Conservation (phyloP, 2,888 invertebrate species). For the Lochmaea crataegi region DNA sequence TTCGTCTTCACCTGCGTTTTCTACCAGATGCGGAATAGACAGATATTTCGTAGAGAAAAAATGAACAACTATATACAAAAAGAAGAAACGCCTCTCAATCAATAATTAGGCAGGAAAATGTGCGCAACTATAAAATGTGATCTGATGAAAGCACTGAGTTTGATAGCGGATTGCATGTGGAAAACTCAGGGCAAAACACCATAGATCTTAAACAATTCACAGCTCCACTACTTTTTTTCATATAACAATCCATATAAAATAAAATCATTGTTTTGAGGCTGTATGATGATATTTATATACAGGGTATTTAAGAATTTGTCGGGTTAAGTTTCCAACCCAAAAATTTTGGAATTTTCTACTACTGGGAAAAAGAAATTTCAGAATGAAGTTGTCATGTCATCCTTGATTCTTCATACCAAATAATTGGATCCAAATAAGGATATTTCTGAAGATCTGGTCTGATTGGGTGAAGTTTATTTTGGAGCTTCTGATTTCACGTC, state of each 20-base stretch:
- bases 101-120: slow-evolving; percentile 5
- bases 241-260: neutral
- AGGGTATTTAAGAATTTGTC: neutral
- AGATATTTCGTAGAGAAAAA: slow-evolving; percentile 36
- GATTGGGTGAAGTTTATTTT: no score
- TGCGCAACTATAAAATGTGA: slow-evolving; percentile 1
- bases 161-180: no score
- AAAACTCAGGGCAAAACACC: no score
- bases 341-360: no score
- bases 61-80: slow-evolving; percentile 11
- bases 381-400: no score
- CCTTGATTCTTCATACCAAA: no score
- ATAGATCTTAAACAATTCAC: neutral
- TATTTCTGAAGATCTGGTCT: no score
- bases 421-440: no score
- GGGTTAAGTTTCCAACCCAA: no score
- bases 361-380: no score
- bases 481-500: no score
- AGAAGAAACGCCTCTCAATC: slow-evolving; percentile 49
- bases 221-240: neutral
- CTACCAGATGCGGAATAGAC: slow-evolving; percentile 47
- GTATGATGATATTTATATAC: neutral
- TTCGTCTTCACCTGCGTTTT: slow-evolving; percentile 41
- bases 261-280: neutral
- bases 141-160: neutral